A percentile compares a stretch with the other conserved stretches of the same genome.
Conservation (phyloP, 2,113 vertebrate species). For the Psophia crepitans region DNA sequence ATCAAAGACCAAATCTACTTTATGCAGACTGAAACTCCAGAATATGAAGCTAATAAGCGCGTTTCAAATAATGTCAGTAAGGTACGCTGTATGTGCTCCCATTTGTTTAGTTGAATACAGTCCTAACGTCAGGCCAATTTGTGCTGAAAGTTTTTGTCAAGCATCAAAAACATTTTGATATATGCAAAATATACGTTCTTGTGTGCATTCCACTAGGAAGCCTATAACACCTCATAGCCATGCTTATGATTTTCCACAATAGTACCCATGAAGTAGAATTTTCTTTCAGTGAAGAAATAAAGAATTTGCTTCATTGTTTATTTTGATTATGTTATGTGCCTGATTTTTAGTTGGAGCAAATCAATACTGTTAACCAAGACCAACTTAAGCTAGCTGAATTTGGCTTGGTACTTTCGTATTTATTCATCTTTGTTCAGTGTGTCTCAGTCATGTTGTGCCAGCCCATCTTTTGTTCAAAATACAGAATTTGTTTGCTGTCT, state of each 20-base stretch:
- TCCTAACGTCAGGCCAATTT: neutral
- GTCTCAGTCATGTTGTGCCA: neutral
- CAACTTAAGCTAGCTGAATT: neutral
- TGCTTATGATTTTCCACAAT: neutral
- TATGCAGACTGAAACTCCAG: conserved; percentile 96
- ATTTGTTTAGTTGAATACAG: neutral
- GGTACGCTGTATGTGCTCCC: conserved; percentile 61
- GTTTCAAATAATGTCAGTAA: conserved; percentile 81
- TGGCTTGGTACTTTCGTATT: neutral
- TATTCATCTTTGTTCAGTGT: neutral
- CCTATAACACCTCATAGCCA: neutral
- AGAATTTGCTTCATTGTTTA: neutral
- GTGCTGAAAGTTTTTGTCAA: neutral
- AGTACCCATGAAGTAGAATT: neutral
- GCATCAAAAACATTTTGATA: neutral
- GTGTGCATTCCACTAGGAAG: neutral
- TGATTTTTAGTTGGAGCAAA: neutral
- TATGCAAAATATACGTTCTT: neutral
- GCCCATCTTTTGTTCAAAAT: neutral
- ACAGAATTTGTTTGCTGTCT: neutral
- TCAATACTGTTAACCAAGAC: neutral
- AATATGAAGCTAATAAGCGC: conserved; percentile 86
- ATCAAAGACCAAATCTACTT: conserved; percentile 96
- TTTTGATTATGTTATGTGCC: neutral
- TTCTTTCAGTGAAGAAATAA: neutral